Evolutionary conservation across 2,113 vertebrate genomes (phyloP), one percentile per base, ranked within the genome.

Genomic region (Zapus hudsonius): DNA sequence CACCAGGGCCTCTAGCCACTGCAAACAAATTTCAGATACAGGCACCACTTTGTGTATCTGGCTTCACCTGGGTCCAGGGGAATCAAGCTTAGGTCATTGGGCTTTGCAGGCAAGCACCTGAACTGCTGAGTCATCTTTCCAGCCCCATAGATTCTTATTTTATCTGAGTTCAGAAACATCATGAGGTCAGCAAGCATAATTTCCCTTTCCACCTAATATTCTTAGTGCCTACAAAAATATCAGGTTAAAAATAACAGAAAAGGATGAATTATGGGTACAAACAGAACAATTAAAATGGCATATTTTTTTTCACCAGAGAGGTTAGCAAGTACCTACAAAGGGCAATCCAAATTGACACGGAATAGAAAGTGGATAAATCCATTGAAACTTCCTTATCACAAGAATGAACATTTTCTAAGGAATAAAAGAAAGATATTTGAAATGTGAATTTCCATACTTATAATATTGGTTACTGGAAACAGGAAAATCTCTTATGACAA

Each of bases 241-340:
- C 73, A 84, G 69, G 31, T 31, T 73, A 92, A n/a, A n/a, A n/a
- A 22, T 85, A 69, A 85, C 36, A 78, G 44, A 93, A 80, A 23
- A 74, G 31, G 22, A 44, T 64, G 47, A 92, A n/a, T 57, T 78
- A 59, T 38, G 55, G 25, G 27, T 40, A 40, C 33, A 84, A 57
- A 87, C 36, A 61, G 10, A 92, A 13, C 44, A 92, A 42, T 74
- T 33, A 55, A 4, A 88, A 78, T 81, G 72, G 40, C 5, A 69
- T 57, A 20, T 36, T 78, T 42, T n/a, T 19, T 40, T 80, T n/a
- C 87, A n/a, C 19, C 74, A 44, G 66, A 61, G 7, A 15, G 23
- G 20, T 75, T 66, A 79, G 13, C 36, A 75, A 52, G 16, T 31
- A 66, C 3, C 78, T 5, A 6, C 20, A 6, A 15, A 38, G 38